phyloP scores from a whole-genome alignment of 2,797 vertebrate species.

The Anguilla megastoma region DNA sequence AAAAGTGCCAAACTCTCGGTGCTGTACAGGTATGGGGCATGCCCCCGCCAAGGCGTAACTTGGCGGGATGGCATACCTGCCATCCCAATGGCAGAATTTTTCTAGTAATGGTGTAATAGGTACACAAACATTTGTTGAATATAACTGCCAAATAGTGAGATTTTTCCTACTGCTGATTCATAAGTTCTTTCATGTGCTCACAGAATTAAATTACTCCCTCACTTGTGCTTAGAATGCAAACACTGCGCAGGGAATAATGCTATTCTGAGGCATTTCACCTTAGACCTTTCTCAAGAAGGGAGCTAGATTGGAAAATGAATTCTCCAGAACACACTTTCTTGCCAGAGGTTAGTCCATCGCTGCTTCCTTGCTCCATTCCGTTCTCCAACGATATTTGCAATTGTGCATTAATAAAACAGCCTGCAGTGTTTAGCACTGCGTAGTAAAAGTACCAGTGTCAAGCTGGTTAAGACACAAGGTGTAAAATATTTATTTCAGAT shows the following conservation, averaged over 20 bases:
- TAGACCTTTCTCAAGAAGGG: slow-evolving; percentile 3
- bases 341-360: not conserved
- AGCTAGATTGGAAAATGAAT: slow-evolving; percentile 5
- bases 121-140: not conserved
- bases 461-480: not conserved
- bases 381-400: not conserved
- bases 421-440: not conserved
- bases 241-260: not conserved
- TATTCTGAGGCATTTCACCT: slow-evolving; percentile 2
- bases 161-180: not conserved
- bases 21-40: too few species aligned
- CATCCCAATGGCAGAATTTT: not conserved
- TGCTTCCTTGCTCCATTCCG: not conserved
- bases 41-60: too few species aligned
- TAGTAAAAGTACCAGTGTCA: not conserved
- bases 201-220: not conserved
- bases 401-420: slow-evolving; percentile 1
- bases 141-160: too few species aligned
- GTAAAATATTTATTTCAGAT: not conserved
- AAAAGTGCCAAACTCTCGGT: too few species aligned
- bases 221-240: not conserved
- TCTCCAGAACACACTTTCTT: not conserved
- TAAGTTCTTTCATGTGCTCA: not conserved
- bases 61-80: too few species aligned
- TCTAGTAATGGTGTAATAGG: not conserved